A percentile compares a stretch with the other conserved stretches of the same genome.
Evolutionary conservation across 2,113 vertebrate genomes (phyloP).

Genomic region (Macroglossus sobrinus): DNA sequence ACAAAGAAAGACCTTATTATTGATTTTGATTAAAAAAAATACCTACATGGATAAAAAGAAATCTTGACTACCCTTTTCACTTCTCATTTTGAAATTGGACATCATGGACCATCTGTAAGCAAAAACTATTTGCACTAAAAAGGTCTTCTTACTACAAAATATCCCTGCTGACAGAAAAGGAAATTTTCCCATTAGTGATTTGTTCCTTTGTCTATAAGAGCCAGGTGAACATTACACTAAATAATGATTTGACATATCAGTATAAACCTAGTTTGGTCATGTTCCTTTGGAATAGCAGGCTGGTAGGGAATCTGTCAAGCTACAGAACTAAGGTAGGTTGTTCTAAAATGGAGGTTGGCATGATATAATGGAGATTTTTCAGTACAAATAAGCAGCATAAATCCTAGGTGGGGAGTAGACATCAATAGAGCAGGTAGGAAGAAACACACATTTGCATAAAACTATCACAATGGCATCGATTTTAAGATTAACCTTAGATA

Average conservation of each 20-base stretch:
- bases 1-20: not conserved
- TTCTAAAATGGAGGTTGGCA: not conserved
- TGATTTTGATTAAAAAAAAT: not conserved
- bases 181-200: not conserved
- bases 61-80: not conserved
- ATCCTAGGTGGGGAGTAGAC: not conserved
- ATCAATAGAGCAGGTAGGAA: not conserved
- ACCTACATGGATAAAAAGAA: not conserved
- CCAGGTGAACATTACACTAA: not conserved
- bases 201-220: not conserved
- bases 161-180: not conserved
- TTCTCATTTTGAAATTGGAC: not conserved
- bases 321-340: not conserved
- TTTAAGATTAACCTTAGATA: not conserved
- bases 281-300: not conserved
- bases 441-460: not conserved
- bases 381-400: not conserved
- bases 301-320: not conserved
- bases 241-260: not conserved
- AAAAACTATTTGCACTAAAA: not conserved
- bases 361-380: not conserved
- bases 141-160: not conserved
- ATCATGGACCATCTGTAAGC: not conserved
- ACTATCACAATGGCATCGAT: not conserved
- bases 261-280: not conserved